A percentile compares a stretch with the other conserved stretches of the same genome.
Conservation (phyloP, 2,113 vertebrate species). For the Myiagra hebetior region DNA sequence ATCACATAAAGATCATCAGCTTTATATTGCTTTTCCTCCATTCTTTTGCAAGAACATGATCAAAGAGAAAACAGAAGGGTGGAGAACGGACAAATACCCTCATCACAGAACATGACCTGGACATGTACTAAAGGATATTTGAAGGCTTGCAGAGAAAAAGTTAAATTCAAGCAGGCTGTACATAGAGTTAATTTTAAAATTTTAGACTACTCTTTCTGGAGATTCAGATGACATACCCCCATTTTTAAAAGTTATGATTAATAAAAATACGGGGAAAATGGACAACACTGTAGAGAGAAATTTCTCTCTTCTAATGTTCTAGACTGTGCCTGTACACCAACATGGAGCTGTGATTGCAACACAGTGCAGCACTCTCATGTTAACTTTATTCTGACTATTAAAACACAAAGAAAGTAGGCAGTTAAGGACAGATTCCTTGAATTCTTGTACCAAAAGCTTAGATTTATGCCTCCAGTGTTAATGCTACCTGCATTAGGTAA, state of each 20-base stretch:
- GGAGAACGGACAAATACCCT: background rate
- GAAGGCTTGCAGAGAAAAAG: background rate
- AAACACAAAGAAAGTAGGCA: background rate
- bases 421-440: background rate
- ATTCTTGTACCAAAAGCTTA: background rate
- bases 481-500: background rate
- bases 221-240: background rate
- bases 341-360: background rate
- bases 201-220: background rate
- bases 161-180: background rate
- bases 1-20: background rate
- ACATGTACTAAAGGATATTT: background rate
- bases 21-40: background rate
- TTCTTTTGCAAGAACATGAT: background rate
- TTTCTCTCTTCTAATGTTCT: background rate
- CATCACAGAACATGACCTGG: background rate
- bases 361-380: background rate
- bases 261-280: background rate
- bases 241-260: background rate
- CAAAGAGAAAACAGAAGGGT: background rate
- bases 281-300: background rate
- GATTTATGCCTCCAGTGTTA: background rate
- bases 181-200: background rate
- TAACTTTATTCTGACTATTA: background rate
- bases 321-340: background rate